phyloP scores from a whole-genome alignment of 2,888 invertebrate species.

The Colostygia pectinataria region DNA sequence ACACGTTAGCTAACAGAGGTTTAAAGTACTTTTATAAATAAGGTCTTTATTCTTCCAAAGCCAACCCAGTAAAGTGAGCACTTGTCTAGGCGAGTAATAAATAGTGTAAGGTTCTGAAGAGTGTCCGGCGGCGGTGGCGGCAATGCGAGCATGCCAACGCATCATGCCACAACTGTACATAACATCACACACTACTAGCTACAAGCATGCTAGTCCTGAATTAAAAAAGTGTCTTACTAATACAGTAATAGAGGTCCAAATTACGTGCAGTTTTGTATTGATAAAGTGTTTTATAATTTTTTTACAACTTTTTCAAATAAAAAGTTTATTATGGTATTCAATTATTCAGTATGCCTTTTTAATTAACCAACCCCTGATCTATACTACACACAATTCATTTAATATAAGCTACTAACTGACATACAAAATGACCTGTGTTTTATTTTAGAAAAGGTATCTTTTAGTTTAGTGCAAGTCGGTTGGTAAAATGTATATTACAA shows the following conservation, averaged over 20 bases:
- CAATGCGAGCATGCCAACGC: constrained; percentile 76
- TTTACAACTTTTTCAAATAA: background rate
- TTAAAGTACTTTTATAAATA: no score
- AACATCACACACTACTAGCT: constrained; percentile 53
- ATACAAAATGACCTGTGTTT: no score
- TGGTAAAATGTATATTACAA: background rate
- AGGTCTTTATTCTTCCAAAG: no score
- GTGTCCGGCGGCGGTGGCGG: constrained; percentile 51
- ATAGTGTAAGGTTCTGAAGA: constrained; percentile 54
- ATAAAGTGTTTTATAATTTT: background rate
- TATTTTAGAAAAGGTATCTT: background rate
- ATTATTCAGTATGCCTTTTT: no score
- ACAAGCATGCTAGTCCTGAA: constrained; percentile 39
- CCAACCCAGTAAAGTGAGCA: constrained; percentile 3
- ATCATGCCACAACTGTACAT: constrained; percentile 72
- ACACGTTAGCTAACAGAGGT: no score
- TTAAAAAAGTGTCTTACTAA: background rate
- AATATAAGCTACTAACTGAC: no score
- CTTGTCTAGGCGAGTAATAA: constrained; percentile 5
- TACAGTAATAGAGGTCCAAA: background rate
- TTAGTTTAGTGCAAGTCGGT: background rate
- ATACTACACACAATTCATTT: no score
- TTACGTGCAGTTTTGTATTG: background rate
- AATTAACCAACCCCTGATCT: no score
- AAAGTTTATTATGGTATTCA: no score